These are phyloP conservation scores for Ophioderma brevispina DNA, from an alignment of 35 echinoderm and acorn worm species.

Conservation along the genomic window DNA sequence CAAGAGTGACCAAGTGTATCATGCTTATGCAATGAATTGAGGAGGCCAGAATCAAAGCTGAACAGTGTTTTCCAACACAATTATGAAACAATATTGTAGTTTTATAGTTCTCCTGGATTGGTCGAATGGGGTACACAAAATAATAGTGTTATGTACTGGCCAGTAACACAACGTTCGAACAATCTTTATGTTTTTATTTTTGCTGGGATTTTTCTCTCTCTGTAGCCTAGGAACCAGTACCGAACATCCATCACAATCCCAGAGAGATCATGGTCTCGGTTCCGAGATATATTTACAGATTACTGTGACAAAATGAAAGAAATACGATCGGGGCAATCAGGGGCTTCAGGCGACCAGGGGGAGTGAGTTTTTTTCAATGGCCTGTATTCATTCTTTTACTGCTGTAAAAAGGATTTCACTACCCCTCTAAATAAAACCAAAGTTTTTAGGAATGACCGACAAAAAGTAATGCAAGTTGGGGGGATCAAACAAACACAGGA, in stretches of 20 bases:
- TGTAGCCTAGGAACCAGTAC: slow-evolving; percentile 95
- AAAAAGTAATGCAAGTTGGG: neutral
- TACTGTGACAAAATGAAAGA: slow-evolving; percentile 94
- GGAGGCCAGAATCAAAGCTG: too few species aligned
- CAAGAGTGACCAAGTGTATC: too few species aligned
- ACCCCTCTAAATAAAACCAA: neutral
- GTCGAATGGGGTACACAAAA: too few species aligned
- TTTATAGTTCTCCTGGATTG: too few species aligned
- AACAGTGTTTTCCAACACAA: too few species aligned
- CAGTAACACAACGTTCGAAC: too few species aligned
- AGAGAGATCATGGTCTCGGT: slow-evolving; percentile 89
- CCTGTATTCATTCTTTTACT: slow-evolving; percentile 9
- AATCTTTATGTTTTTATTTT: neutral
- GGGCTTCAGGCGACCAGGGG: neutral
- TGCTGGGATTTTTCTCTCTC: neutral
- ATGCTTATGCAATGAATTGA: too few species aligned
- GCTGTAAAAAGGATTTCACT: slow-evolving; percentile 1
- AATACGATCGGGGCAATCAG: slow-evolving; percentile 21
- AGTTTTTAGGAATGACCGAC: neutral
- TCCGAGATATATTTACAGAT: slow-evolving; percentile 92
- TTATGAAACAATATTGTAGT: too few species aligned
- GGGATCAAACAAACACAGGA: neutral
- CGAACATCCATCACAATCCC: slow-evolving; percentile 99
- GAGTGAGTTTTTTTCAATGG: neutral
- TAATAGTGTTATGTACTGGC: too few species aligned